Base-by-base conservation (phyloP, 2,888 invertebrate species). In the Druceiella hillmani region DNA sequence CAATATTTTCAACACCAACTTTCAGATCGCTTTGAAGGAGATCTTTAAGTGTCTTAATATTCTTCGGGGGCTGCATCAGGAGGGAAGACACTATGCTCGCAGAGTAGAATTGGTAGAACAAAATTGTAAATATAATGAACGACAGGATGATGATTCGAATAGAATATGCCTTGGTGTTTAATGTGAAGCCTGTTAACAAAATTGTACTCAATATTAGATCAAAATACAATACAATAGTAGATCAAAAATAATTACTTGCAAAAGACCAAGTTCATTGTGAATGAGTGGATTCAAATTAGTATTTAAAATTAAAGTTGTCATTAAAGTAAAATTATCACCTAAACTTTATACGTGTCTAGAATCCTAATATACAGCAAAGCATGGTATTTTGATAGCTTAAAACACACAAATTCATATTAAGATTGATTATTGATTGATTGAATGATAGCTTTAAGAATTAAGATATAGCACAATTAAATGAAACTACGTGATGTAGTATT, bases 31-130 rank as follows among this genome's bases (percentile, higher is more conserved):
- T 81, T 16, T 72, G 59, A 32, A 76, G 51, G 41, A 83, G 54
- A 52, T 81, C 79, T 31, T 66, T 57, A 13, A 82, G 51, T 3
- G 72, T 76, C 40, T 66, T 71, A 28, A 83, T 81, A 14, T 72
- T 75, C 48, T 74, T 75, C 0, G 79, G 76, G 9, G 77, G 68
- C 38, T 78, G 77, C 54, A 75, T 70, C 20, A 83, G 57, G 38
- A 82, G 54, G 0, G 78, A 75, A 1, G 83, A 81, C 1, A 83
- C 81, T 31, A 83, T 77, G 31, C 77, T 78, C 2, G 80, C 83
- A 27, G 81, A 81, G 55, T 83, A 83, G 55, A 80, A 83, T 52
- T 82, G 82, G 55, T 79, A 81, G 28, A 81, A 59, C 11, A 76
- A 66, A 43, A 81, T 65, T 0, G 78, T 66, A 54, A 78, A 79